Percentiles rank a stretch among this genome's conserved stretches.
Conservation (phyloP, 2,113 vertebrate genomes). For the Apaloderma vittatum region DNA sequence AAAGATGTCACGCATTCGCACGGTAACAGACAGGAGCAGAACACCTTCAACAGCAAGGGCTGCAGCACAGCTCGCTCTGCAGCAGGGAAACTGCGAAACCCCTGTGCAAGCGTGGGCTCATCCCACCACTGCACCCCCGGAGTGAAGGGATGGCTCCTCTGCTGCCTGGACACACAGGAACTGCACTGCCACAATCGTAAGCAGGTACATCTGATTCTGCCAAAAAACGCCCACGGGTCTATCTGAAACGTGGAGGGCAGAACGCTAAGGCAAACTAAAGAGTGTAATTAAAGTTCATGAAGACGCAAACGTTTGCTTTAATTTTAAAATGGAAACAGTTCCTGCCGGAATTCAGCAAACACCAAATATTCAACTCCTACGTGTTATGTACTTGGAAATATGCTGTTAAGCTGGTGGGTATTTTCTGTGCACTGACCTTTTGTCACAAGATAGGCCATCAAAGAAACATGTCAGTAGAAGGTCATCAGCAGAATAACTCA, state of each 20-base stretch:
- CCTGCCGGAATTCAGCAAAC: background rate
- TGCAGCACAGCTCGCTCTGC: background rate
- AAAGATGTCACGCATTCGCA: background rate
- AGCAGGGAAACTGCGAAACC: background rate
- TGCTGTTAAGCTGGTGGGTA: background rate
- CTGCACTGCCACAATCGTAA: background rate
- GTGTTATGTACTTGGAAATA: background rate
- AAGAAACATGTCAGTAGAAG: conserved; percentile 83
- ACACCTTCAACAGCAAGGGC: background rate
- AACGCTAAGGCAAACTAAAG: background rate
- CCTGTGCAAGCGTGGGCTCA: accelerated
- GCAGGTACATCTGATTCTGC: background rate
- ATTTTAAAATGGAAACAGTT: background rate
- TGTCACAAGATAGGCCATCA: conserved; percentile 82
- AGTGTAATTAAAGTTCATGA: background rate
- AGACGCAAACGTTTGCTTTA: background rate
- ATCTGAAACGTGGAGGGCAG: background rate
- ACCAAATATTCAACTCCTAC: background rate
- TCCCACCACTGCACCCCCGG: background rate
- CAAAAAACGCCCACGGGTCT: accelerated
- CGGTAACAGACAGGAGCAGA: background rate
- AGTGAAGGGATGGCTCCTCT: background rate
- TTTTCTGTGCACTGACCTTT: conserved; percentile 76
- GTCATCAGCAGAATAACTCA: conserved; percentile 84
- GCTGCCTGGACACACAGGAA: background rate